Conservation (phyloP, 2,797 vertebrate species). For the Pangasius djambal region DNA sequence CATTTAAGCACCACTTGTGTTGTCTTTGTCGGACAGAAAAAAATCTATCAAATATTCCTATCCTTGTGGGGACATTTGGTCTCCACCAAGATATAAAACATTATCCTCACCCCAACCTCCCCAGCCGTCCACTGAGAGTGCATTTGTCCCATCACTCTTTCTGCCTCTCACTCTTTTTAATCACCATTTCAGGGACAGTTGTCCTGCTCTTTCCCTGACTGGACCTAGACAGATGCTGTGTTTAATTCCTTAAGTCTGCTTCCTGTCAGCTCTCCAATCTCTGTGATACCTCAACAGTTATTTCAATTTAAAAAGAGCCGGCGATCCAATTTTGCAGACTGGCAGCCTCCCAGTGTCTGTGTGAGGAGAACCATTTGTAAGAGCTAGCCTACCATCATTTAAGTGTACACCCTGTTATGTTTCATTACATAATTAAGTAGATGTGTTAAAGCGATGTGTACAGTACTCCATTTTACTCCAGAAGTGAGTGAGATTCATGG, state of each 20-base stretch:
- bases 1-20: background rate
- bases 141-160: conserved; percentile 15
- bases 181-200: conserved; percentile 27
- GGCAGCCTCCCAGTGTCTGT: conserved; percentile 55
- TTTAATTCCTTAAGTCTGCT: conserved; percentile 64
- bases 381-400: conserved; percentile 26
- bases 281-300: conserved; percentile 62
- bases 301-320: conserved; percentile 64
- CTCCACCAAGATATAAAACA: background rate
- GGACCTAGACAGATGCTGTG: conserved; percentile 58
- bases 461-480: conserved; percentile 11
- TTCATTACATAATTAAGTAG: conserved; percentile 55
- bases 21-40: background rate
- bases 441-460: conserved; percentile 32
- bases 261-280: conserved; percentile 58
- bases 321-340: conserved; percentile 62
- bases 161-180: background rate
- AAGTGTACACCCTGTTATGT: conserved; percentile 30
- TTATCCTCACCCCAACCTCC: background rate
- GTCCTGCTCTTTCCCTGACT: conserved; percentile 6
- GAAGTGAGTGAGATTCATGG: background rate
- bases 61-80: background rate
- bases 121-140: background rate
- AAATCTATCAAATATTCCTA: background rate
- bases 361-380: conserved; percentile 39